These are phyloP conservation scores for Lampropteryx suffumata DNA, from an alignment of 2,888 invertebrate species.

Conservation along the genomic window DNA sequence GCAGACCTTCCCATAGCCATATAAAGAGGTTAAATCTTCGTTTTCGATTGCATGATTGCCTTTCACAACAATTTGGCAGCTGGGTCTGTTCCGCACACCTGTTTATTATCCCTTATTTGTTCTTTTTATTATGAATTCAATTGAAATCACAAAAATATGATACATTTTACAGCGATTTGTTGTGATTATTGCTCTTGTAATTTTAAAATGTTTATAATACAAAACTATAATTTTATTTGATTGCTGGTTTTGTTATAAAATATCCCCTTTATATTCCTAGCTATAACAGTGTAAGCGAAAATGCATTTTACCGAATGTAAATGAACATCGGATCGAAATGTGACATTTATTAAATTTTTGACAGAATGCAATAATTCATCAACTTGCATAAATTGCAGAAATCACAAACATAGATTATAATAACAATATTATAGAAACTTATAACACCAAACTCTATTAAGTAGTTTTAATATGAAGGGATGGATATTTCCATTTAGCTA, in stretches of 20 bases:
- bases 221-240: conserved; percentile 5
- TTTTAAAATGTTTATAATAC: conserved; percentile 6
- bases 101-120: not conserved
- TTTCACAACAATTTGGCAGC: conserved; percentile 55
- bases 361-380: conserved; percentile 16
- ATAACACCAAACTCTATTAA: conserved; percentile 1
- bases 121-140: not conserved
- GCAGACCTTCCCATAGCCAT: conserved; percentile 63
- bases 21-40: conserved; percentile 58
- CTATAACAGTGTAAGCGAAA: conserved; percentile 23
- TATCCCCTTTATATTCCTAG: conserved; percentile 9
- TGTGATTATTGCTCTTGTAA: conserved; percentile 9
- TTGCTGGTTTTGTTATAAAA: conserved; percentile 1
- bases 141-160: conserved; percentile 1
- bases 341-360: conserved; percentile 13
- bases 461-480: not conserved
- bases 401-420: conserved; percentile 16
- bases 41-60: conserved; percentile 39
- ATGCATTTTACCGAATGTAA: conserved; percentile 31
- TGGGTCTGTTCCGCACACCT: conserved; percentile 27
- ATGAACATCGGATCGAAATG: conserved; percentile 14
- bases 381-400: conserved; percentile 1
- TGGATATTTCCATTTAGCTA: too few species aligned
- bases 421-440: conserved; percentile 7
- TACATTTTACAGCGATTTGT: conserved; percentile 2